Evolutionary conservation across 2,888 invertebrate genomes (phyloP).

Genomic region (Lissonota sp.): DNA sequence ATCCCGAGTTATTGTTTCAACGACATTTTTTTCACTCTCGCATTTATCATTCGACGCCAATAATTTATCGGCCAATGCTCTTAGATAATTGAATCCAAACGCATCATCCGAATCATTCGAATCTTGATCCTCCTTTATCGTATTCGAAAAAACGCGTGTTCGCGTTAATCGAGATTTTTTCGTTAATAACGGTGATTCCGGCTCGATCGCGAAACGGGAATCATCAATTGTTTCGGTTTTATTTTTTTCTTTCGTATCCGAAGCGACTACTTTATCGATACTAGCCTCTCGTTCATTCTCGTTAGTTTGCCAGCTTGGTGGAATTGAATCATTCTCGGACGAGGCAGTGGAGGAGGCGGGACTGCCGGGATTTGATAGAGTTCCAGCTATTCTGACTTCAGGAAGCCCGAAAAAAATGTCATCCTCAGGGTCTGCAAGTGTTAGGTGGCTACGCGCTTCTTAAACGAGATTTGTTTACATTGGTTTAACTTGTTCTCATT

Average conservation of each 20-base stretch:
- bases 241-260: neutral
- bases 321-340: slow-evolving; percentile 31
- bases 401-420: slow-evolving; percentile 75
- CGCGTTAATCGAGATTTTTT: slow-evolving; percentile 35
- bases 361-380: slow-evolving; percentile 67
- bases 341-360: slow-evolving; percentile 45
- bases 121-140: slow-evolving; percentile 22
- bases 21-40: slow-evolving; percentile 7
- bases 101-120: slow-evolving; percentile 58
- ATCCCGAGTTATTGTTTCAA: no score
- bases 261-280: neutral
- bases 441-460: slow-evolving; percentile 39
- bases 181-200: slow-evolving; percentile 19
- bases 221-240: neutral
- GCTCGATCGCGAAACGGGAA: neutral
- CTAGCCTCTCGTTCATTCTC: neutral
- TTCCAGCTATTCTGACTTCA: slow-evolving; percentile 74
- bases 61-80: slow-evolving; percentile 54
- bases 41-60: slow-evolving; percentile 43
- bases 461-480: slow-evolving; percentile 28
- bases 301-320: neutral
- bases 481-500: neutral
- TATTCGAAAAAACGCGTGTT: slow-evolving; percentile 10
- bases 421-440: slow-evolving; percentile 64
- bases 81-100: slow-evolving; percentile 58